These are phyloP conservation scores for Cherax quadricarinatus DNA, from an alignment of 1,140 invertebrate species.

Conservation along the genomic window DNA sequence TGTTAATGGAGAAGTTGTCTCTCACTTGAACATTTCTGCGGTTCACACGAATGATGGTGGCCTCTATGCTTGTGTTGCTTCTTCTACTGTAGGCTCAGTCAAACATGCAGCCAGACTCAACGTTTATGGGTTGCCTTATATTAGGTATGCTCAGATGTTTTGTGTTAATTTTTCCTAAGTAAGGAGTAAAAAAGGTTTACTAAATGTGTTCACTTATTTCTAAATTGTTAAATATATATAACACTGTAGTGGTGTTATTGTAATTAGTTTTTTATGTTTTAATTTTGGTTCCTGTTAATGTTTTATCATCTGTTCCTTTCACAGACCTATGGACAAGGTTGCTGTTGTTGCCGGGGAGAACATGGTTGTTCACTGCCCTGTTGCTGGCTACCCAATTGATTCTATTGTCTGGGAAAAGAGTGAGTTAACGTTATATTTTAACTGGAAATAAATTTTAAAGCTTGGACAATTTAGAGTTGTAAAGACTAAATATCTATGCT, in stretches of 20 bases:
- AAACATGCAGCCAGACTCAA: conserved; percentile 92
- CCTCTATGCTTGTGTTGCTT: conserved; percentile 93
- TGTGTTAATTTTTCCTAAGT: background rate
- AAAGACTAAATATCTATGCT: no score
- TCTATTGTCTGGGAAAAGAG: conserved; percentile 95
- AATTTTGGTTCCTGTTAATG: background rate
- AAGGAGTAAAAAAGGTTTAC: no score
- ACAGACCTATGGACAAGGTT: conserved; percentile 92
- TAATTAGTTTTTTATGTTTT: background rate
- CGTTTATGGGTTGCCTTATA: conserved; percentile 93
- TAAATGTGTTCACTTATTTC: no score
- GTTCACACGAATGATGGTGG: conserved; percentile 96
- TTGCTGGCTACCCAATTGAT: conserved; percentile 95
- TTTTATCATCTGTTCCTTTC: background rate
- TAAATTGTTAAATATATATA: background rate
- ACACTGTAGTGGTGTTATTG: background rate
- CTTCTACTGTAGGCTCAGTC: conserved; percentile 92
- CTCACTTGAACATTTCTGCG: conserved; percentile 93
- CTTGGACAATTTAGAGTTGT: no score
- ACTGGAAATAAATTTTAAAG: background rate
- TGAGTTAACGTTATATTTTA: conserved; percentile 73
- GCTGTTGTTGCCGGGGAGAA: conserved; percentile 95
- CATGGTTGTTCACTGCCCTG: conserved; percentile 92
- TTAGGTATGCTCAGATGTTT: conserved; percentile 76
- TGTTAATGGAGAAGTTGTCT: conserved; percentile 91